phyloP scores from a whole-genome alignment of 2,888 invertebrate species.

The Willowsia nigromaculata region DNA sequence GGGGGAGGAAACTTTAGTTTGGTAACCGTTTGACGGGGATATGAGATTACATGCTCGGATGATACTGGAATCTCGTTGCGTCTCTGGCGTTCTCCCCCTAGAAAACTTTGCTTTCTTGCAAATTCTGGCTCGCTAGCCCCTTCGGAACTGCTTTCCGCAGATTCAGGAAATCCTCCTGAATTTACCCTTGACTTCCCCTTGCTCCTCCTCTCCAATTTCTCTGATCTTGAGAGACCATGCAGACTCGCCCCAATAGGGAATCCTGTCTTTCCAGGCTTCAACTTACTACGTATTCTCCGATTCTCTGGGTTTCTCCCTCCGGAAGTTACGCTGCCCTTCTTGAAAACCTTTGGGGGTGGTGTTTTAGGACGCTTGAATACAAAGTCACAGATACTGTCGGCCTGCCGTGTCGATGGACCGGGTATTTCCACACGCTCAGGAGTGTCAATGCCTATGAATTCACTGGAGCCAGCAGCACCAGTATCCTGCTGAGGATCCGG shows the following conservation, averaged over 20 bases:
- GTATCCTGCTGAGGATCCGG: neutral
- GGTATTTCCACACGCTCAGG: neutral
- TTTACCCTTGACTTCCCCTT: neutral
- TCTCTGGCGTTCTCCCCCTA: neutral
- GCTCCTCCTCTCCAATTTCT: slow-evolving; percentile 9
- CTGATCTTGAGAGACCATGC: slow-evolving; percentile 15
- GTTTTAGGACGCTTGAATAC: slow-evolving; percentile 29
- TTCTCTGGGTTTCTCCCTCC: neutral
- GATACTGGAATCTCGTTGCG: no score
- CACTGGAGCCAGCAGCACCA: slow-evolving; percentile 12
- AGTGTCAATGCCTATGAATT: neutral
- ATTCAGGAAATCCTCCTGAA: neutral
- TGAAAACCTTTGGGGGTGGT: neutral
- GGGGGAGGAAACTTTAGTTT: slow-evolving; percentile 28
- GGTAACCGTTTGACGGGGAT: slow-evolving; percentile 9
- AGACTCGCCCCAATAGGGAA: slow-evolving; percentile 27
- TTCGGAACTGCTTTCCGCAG: neutral
- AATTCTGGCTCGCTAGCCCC: neutral
- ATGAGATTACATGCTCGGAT: neutral
- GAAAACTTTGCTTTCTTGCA: neutral
- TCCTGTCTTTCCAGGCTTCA: slow-evolving; percentile 27
- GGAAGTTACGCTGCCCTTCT: neutral
- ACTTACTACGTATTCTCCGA: slow-evolving; percentile 29
- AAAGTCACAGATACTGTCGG: neutral
- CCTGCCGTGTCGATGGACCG: neutral